phyloP scores from a whole-genome alignment of 2,797 vertebrate genomes.

The Oceanodroma leucorhoa region DNA sequence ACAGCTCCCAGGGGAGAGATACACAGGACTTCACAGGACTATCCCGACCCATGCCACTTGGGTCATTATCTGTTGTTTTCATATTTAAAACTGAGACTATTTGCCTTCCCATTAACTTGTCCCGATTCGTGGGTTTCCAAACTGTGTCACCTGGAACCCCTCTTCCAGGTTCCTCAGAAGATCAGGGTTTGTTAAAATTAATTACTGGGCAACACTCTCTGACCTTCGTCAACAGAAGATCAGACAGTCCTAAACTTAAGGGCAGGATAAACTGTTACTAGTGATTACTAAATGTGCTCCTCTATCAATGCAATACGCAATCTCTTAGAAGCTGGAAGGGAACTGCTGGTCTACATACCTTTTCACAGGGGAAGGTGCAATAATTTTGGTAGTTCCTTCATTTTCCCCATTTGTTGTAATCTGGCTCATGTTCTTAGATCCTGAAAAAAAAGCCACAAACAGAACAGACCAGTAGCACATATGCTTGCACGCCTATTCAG shows the following conservation, averaged over 20 bases:
- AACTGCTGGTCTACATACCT: conserved; percentile 67
- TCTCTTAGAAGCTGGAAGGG: background rate
- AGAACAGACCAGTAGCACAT: background rate
- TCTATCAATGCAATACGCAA: background rate
- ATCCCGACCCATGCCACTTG: background rate
- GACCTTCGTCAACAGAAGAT: background rate
- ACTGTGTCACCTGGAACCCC: background rate
- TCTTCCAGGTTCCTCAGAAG: background rate
- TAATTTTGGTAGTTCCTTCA: conserved; percentile 79
- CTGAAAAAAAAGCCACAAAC: background rate
- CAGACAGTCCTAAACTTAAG: background rate
- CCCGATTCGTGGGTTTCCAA: background rate
- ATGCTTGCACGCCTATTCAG: background rate
- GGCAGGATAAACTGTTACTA: background rate
- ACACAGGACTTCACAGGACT: background rate
- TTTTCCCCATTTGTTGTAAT: conserved; percentile 69
- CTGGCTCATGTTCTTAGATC: conserved; percentile 72
- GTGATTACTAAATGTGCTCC: background rate
- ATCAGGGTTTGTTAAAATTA: background rate
- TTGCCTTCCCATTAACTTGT: background rate
- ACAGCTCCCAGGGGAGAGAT: background rate
- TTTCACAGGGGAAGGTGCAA: conserved; percentile 81
- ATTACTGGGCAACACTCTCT: background rate
- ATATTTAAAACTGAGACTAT: background rate
- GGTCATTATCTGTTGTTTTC: background rate